Percentiles rank a stretch among this genome's conserved stretches.
These are phyloP conservation scores for Drosophila eugracilis DNA, from an alignment of 1,140 invertebrate species.

Conservation along the genomic window DNA sequence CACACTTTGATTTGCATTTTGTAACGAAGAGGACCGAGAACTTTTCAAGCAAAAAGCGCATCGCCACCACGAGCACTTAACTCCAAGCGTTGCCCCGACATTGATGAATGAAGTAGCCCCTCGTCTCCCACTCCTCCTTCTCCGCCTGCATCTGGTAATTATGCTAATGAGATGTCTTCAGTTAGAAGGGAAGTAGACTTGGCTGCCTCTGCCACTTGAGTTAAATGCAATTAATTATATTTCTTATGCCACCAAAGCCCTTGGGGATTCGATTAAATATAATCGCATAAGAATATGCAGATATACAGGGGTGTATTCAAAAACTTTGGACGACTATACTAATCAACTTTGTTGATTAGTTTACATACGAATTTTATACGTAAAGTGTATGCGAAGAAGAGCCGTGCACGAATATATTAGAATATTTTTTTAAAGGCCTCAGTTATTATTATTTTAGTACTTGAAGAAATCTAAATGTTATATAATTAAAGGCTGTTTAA, in stretches of 20 bases:
- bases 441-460: too few species aligned
- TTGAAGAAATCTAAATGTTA: too few species aligned
- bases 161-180: conserved; percentile 79
- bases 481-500: too few species aligned
- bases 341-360: conserved; percentile 3
- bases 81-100: conserved; percentile 69
- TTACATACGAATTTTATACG: too few species aligned
- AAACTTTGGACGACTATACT: neutral
- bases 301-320: neutral
- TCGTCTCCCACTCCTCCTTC: neutral
- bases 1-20: conserved; percentile 83
- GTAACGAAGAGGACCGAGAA: conserved; percentile 56
- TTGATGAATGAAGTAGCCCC: conserved; percentile 72
- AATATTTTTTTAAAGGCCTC: too few species aligned
- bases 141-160: conserved; percentile 63
- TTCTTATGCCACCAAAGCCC: conserved; percentile 58
- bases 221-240: conserved; percentile 82
- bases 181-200: conserved; percentile 65
- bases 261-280: conserved; percentile 28
- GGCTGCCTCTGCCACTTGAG: conserved; percentile 69
- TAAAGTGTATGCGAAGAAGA: too few species aligned
- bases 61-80: conserved; percentile 65
- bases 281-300: conserved; percentile 21
- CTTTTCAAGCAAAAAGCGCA: conserved; percentile 66
- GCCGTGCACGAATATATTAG: too few species aligned